Conservation (phyloP, 2,113 vertebrate species). For the Andinoacara biseriatus region DNA sequence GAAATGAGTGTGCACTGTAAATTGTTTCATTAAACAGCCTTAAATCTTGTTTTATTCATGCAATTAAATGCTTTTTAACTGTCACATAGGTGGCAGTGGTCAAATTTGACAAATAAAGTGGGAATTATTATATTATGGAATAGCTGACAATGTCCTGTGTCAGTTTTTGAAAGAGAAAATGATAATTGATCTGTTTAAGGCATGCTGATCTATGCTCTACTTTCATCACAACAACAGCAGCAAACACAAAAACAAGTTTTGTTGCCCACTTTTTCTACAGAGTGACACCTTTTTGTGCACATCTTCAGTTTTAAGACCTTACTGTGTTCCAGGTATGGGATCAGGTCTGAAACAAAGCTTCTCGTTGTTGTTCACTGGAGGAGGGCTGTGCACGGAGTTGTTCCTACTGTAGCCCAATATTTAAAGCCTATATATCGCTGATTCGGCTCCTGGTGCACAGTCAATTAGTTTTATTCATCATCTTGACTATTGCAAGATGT, state of each 20-base stretch:
- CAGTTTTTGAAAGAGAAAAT: not conserved
- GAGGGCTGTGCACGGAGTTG: not conserved
- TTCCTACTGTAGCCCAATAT: not conserved
- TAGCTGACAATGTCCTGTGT: not conserved
- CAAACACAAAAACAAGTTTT: not conserved
- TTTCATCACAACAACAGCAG: not conserved
- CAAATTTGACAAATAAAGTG: not conserved
- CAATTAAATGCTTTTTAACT: not conserved
- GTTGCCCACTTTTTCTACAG: not conserved
- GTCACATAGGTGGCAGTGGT: not conserved
- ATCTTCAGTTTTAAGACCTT: not conserved
- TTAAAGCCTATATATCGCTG: conserved; percentile 27
- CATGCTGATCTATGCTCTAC: not conserved
- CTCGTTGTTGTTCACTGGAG: not conserved
- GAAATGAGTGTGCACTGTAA: not conserved
- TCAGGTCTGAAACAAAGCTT: conserved; percentile 26
- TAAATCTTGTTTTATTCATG: not conserved
- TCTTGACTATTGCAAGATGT: not conserved
- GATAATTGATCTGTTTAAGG: not conserved
- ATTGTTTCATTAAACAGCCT: not conserved
- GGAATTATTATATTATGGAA: not conserved
- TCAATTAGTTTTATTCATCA: not conserved
- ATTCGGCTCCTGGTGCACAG: conserved; percentile 3
- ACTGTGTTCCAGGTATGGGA: conserved; percentile 11
- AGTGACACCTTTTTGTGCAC: not conserved